Conservation (phyloP, 2,888 invertebrate genomes). For the Nemoura dubitans region DNA sequence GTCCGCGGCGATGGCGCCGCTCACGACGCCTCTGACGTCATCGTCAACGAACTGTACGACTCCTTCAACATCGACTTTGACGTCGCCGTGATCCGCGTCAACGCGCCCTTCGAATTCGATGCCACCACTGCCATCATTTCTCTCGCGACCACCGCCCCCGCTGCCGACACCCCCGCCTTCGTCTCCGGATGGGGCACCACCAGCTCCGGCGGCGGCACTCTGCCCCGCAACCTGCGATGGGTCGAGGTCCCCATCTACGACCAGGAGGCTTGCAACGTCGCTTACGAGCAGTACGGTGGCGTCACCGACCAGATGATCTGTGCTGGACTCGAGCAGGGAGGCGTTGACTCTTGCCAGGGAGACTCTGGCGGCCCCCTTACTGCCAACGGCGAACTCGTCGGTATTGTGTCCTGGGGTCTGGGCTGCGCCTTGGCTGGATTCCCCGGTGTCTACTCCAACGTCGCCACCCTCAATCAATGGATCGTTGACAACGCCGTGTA, state of each 20-base stretch:
- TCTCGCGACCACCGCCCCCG: constrained; percentile 21
- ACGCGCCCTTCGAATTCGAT: not conserved
- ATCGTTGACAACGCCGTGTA: constrained; percentile 52
- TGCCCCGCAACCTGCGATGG: constrained; percentile 5
- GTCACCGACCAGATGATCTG: constrained; percentile 64
- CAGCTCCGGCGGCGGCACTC: constrained; percentile 55
- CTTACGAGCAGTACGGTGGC: constrained; percentile 8
- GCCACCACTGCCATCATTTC: constrained; percentile 22
- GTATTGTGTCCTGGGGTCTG: constrained; percentile 63
- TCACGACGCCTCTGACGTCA: constrained; percentile 62
- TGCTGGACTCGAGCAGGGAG: constrained; percentile 67
- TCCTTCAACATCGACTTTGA: constrained; percentile 66
- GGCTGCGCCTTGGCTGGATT: constrained; percentile 63
- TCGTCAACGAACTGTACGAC: constrained; percentile 65
- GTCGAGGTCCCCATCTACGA: constrained; percentile 31
- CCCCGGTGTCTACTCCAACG: constrained; percentile 64
- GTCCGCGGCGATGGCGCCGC: constrained; percentile 63
- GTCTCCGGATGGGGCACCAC: constrained; percentile 57
- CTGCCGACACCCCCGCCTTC: constrained; percentile 32
- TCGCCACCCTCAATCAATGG: constrained; percentile 62
- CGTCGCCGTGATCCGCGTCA: constrained; percentile 66
- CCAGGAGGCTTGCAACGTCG: not conserved
- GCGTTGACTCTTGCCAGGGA: constrained; percentile 62
- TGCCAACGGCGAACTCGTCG: constrained; percentile 62
- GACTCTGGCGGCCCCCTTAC: constrained; percentile 64